Evolutionary conservation across 1,140 invertebrate species (phyloP).

Genomic region (Lepidostoma basale): DNA sequence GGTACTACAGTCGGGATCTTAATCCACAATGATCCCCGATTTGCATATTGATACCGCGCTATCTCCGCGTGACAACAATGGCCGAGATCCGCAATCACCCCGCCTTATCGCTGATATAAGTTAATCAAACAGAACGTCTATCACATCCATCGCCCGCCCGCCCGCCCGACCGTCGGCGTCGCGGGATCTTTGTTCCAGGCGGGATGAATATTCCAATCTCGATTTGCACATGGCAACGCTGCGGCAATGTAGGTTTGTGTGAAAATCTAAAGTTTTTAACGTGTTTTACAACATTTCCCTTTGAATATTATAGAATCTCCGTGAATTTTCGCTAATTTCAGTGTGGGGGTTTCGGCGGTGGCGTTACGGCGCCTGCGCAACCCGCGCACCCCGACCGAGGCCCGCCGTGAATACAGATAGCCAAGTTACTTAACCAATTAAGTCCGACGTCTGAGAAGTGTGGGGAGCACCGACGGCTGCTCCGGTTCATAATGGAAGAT

Average conservation of each 20-base stretch:
- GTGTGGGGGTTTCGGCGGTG: too few species aligned
- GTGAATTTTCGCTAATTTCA: too few species aligned
- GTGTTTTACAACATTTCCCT: too few species aligned
- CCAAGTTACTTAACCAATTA: conserved; percentile 37
- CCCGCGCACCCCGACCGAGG: background rate
- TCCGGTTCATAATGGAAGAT: conserved; percentile 20
- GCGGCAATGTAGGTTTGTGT: too few species aligned
- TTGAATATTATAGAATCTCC: too few species aligned
- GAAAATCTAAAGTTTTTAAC: too few species aligned
- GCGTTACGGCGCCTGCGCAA: conserved; percentile 2
- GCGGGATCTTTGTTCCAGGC: background rate
- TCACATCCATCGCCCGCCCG: background rate
- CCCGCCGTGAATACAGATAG: conserved; percentile 30
- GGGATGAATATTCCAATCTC: background rate
- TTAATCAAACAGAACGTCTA: conserved; percentile 1
- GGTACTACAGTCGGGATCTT: background rate
- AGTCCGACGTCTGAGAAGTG: conserved; percentile 18
- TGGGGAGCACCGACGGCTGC: background rate
- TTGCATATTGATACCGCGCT: background rate
- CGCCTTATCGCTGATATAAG: background rate
- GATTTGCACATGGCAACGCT: too few species aligned
- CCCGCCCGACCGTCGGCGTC: background rate
- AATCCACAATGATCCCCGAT: background rate
- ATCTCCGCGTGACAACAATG: background rate
- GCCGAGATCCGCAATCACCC: background rate